Conservation (phyloP, 2,113 vertebrate species). For the Crotalus viridis region DNA sequence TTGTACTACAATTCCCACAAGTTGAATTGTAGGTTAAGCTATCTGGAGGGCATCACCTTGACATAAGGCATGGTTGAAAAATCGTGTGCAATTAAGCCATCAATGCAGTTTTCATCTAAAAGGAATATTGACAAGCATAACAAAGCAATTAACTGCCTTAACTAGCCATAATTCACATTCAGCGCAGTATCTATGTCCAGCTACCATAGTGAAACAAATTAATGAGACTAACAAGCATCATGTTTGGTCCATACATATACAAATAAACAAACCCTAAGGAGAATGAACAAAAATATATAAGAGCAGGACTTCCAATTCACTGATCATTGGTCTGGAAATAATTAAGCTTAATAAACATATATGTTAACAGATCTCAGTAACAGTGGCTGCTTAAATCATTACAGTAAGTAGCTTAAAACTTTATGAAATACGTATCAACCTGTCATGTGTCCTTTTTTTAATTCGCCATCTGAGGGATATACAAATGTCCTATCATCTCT, state of each 20-base stretch:
- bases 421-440: not conserved
- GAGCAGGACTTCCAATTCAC: not conserved
- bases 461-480: not conserved
- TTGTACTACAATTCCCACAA: not conserved
- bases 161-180: not conserved
- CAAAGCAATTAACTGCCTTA: not conserved
- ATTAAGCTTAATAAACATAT: not conserved
- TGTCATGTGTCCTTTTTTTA: not conserved
- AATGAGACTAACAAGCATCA: not conserved
- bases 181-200: not conserved
- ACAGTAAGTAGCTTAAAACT: not conserved
- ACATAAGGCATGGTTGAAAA: not conserved
- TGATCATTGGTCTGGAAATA: not conserved
- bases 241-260: not conserved
- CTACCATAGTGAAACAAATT: not conserved
- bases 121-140: not conserved
- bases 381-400: not conserved
- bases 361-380: not conserved
- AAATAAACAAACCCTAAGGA: not conserved
- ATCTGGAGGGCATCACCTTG: not conserved
- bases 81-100: not conserved
- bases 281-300: not conserved
- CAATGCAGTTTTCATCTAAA: not conserved
- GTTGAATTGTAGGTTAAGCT: not conserved
- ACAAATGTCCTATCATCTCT: not conserved